phyloP scores from a whole-genome alignment of 1,140 invertebrate genomes.

The Arion vulgaris region DNA sequence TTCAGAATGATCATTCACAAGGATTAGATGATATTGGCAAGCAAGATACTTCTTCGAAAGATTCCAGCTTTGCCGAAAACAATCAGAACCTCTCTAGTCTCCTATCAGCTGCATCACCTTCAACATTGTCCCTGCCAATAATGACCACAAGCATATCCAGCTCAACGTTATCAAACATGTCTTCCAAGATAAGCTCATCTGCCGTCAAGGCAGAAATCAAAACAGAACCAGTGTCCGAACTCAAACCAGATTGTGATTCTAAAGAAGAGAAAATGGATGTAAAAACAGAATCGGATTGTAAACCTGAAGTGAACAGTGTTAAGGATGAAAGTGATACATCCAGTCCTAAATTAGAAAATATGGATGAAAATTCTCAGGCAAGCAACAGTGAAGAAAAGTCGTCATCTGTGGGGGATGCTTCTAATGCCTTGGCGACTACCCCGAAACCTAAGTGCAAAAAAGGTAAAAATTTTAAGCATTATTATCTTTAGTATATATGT shows the following conservation, averaged over 20 bases:
- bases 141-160: constrained; percentile 62
- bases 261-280: constrained; percentile 55
- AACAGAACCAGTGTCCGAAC: constrained; percentile 25
- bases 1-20: constrained; percentile 31
- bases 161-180: not conserved
- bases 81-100: constrained; percentile 54
- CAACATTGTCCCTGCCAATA: constrained; percentile 26
- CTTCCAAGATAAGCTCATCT: constrained; percentile 29
- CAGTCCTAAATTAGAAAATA: constrained; percentile 45
- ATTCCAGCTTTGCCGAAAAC: constrained; percentile 29
- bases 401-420: constrained; percentile 20
- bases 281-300: constrained; percentile 47
- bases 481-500: no score
- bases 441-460: constrained; percentile 27
- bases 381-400: constrained; percentile 41
- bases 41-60: constrained; percentile 8
- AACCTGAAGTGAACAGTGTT: constrained; percentile 52
- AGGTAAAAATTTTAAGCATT: constrained; percentile 26
- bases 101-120: constrained; percentile 42
- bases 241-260: constrained; percentile 49
- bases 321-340: constrained; percentile 43
- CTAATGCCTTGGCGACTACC: not conserved
- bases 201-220: constrained; percentile 14
- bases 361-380: constrained; percentile 49
- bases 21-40: constrained; percentile 31